Evolutionary conservation across 2,113 vertebrate genomes (phyloP), one percentile per base, ranked within the genome.

Genomic region (Loxodonta africana): DNA sequence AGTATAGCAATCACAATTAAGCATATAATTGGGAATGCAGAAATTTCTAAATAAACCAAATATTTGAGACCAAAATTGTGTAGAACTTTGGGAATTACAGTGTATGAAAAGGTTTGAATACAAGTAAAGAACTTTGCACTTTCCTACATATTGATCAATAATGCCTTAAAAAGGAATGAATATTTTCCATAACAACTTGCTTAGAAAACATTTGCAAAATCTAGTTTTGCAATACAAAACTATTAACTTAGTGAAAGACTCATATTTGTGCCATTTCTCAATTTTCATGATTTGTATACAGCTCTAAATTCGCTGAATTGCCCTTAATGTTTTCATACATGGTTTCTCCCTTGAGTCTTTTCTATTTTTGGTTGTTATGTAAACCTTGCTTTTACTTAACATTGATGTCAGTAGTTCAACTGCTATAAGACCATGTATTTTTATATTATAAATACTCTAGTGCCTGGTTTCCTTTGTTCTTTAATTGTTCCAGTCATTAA

Each of bases 41-140:
- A 99, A 99, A 99, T 99, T 99, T 98, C 98, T 99, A 99, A 99
- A 99, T 96, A 99, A 99, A 99, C 99, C 99, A 98, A 99, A 99
- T 99, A 99, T 99, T 97, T 99, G 99, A 99, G 99, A 99, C 98
- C 99, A 99, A 98, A 99, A 99, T 98, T 99, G 99, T 99, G 99
- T 99, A 98, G 99, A 99, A 99, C 99, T 95, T 99, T 99, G 99
- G 99, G 99, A 98, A 99, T 99, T 99, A 99, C 99, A 99, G 99
- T 99, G 98, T 99, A 99, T 99, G 99, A 99, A 21, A 62, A 62
- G 21, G 60, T 23, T 74, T 99, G 99, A 99, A 99, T 99, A 99
- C 99, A 99, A 99, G 99, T 99, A 99, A 99, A 99, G 99, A 99
- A 99, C 96, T 99, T 99, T 98, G 98, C 99, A 96, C 99, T 97